Percentiles rank a stretch among this genome's conserved stretches.
Evolutionary conservation across 2,797 vertebrate genomes (phyloP).

Genomic region (Acipenser ruthenus): DNA sequence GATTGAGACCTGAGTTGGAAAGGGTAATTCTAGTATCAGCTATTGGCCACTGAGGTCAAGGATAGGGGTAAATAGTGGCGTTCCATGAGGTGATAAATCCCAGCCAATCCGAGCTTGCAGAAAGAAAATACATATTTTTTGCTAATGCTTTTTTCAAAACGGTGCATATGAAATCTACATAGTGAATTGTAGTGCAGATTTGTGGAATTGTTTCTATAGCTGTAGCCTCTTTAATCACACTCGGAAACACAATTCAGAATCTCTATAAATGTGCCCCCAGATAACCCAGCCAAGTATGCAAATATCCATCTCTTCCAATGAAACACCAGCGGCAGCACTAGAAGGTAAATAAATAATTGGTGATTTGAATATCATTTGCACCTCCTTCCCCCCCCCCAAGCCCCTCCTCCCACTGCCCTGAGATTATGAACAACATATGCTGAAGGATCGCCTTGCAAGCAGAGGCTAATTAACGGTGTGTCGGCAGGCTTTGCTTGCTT

Average conservation of each 20-base stretch:
- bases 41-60: no score
- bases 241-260: no score
- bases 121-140: no score
- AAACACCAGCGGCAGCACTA: slow-evolving; percentile 24
- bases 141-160: no score
- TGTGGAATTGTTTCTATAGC: slow-evolving; percentile 17
- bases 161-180: no score
- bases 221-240: no score
- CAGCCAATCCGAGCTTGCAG: no score
- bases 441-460: slow-evolving; percentile 33
- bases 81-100: no score
- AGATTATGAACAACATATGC: slow-evolving; percentile 41
- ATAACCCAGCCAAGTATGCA: slow-evolving; percentile 21
- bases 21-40: no score
- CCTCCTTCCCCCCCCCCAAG: slow-evolving; percentile 16
- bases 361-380: slow-evolving; percentile 40
- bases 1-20: no score
- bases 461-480: slow-evolving; percentile 43
- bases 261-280: not conserved
- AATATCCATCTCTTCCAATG: slow-evolving; percentile 16
- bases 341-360: slow-evolving; percentile 37
- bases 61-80: no score
- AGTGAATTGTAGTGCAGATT: slow-evolving; percentile 42
- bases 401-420: slow-evolving; percentile 23
- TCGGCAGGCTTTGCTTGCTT: slow-evolving; percentile 20